Conservation (phyloP, 2,113 vertebrate species). For the Mormoops blainvillei region DNA sequence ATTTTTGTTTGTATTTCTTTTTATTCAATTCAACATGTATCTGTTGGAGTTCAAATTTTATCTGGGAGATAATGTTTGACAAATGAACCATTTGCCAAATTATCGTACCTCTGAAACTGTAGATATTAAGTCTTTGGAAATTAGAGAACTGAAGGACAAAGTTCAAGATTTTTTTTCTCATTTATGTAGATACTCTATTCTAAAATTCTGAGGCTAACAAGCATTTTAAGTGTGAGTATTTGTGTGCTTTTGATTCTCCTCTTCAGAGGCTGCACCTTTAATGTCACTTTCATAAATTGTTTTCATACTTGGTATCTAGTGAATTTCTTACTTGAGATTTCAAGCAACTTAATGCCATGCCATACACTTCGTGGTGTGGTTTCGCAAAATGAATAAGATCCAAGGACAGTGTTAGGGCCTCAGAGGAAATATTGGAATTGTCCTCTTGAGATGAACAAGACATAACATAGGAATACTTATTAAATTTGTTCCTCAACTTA, state of each 20-base stretch:
- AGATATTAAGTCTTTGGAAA: neutral
- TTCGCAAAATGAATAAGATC: neutral
- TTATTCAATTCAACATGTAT: neutral
- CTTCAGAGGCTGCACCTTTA: neutral
- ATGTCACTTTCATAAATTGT: neutral
- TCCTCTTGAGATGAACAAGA: neutral
- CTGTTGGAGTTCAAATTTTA: conserved; percentile 2
- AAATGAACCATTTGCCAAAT: neutral
- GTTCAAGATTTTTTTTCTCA: neutral
- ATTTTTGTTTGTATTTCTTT: neutral
- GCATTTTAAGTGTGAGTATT: neutral
- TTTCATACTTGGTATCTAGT: neutral
- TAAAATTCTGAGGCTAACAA: neutral
- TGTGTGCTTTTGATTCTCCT: neutral
- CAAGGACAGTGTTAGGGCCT: neutral
- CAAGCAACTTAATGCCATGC: neutral
- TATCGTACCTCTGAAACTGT: neutral
- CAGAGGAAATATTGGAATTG: neutral
- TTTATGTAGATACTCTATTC: neutral
- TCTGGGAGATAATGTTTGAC: neutral
- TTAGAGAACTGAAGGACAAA: neutral
- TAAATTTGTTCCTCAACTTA: neutral
- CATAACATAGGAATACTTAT: neutral
- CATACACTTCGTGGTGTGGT: neutral
- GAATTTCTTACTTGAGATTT: neutral